These are phyloP conservation scores for Melanocharis versteri DNA, from an alignment of 2,113 vertebrate species.

Conservation along the genomic window DNA sequence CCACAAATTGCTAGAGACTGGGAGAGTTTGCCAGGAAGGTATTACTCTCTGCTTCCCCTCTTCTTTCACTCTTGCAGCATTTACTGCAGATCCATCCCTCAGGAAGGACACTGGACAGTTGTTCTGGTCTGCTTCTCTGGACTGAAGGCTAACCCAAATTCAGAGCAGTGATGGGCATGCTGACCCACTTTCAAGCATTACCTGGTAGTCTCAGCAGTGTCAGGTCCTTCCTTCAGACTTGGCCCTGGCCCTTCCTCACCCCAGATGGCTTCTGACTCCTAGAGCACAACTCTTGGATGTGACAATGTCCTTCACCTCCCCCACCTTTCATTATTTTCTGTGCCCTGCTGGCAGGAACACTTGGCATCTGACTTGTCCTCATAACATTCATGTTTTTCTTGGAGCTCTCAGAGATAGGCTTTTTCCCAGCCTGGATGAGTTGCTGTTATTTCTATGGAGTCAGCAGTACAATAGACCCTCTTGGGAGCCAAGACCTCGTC, in stretches of 20 bases:
- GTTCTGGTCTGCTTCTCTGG: not conserved
- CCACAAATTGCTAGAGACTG: constrained; percentile 6
- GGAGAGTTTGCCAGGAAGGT: not conserved
- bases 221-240: not conserved
- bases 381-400: constrained; percentile 19
- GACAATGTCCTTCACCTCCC: not conserved
- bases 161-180: not conserved
- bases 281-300: not conserved
- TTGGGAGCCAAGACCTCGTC: constrained; percentile 27
- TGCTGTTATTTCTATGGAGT: constrained; percentile 51
- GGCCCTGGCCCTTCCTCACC: not conserved
- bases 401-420: constrained; percentile 18
- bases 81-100: not conserved
- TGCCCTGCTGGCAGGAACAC: constrained; percentile 21
- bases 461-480: constrained; percentile 42
- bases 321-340: not conserved
- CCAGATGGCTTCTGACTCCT: not conserved
- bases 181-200: not conserved
- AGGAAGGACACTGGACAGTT: not conserved
- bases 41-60: not conserved
- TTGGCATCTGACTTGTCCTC: not conserved
- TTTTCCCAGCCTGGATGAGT: constrained; percentile 49
- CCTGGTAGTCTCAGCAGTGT: not conserved
- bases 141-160: not conserved
- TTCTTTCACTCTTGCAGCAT: not conserved